phyloP scores from a whole-genome alignment of 2,888 invertebrate species.

The Yponomeuta sedellus region DNA sequence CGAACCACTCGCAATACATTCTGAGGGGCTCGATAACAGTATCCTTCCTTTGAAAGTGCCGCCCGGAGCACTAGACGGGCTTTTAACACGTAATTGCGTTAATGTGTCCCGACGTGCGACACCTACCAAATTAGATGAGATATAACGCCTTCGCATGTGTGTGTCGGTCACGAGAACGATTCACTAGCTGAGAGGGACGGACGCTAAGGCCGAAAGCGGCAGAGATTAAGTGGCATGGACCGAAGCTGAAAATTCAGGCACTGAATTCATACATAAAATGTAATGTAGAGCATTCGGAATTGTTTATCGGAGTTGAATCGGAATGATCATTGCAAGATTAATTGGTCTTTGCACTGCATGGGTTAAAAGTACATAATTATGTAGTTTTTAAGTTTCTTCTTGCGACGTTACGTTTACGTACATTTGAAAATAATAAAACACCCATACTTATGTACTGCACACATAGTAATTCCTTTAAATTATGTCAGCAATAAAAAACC shows the following conservation, averaged over 20 bases:
- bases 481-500: no score
- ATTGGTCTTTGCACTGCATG: no score
- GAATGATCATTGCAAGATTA: no score
- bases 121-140: constrained; percentile 52
- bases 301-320: no score
- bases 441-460: no score
- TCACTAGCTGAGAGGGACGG: background rate
- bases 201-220: background rate
- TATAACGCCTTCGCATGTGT: constrained; percentile 2
- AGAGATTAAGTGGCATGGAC: background rate
- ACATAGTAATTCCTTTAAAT: no score
- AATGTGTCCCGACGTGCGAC: constrained; percentile 58
- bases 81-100: constrained; percentile 71
- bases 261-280: background rate
- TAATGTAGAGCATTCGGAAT: background rate
- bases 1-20: constrained; percentile 23
- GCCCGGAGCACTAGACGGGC: constrained; percentile 55
- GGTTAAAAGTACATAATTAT: no score
- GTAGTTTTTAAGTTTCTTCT: no score
- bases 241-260: background rate
- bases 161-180: background rate
- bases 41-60: constrained; percentile 46
- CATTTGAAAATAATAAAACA: no score
- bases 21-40: constrained; percentile 26
- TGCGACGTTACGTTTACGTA: no score